Evolutionary conservation across 2,113 vertebrate genomes (phyloP), one percentile per base, ranked within the genome.

Genomic region (Alaudala cheleensis): DNA sequence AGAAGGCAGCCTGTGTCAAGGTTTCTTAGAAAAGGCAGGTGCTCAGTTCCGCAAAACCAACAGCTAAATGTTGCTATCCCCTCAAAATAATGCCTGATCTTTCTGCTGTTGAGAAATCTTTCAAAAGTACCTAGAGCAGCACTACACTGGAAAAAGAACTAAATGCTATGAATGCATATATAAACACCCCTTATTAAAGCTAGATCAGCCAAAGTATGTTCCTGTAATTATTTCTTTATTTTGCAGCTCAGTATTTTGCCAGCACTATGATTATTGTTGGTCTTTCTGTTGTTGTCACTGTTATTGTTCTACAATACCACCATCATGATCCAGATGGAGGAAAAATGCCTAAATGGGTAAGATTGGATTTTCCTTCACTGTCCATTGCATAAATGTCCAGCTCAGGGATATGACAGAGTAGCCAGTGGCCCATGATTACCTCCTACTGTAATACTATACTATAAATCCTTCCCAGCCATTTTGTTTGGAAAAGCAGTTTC

Each of bases 241-340:
- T 93, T 86, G 23, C 98, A 99, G 99, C 99, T 77, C 98, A 99
- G 92, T 99, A 99, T 97, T 99, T 99, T 96, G 99, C 99, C 96
- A 99, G 99, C 92, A 99, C 98, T 61, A 99, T 99, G 99, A 98
- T 99, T 95, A 99, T 99, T 69, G 99, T 99, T n/a, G 98, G 99
- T 28, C 98, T 99, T 45, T 99, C 99, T 1, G 98, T 99, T 44
- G 99, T 99, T 7, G 99, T 99, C 73, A 99, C 99, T 0, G 99
- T 99, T 76, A 96, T 99, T 37, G 99, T 99, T 76, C 97, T 99
- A 33, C 99, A 99, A 78, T 99, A 99, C 93, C 99, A 99, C 86
- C 99, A 99, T 62, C 99, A 99, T 12, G 99, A 99, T 91, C 99
- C 99, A 1, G 98, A 99, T 26, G 99, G 99, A 40, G 98, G 98